phyloP scores from a whole-genome alignment of 2,888 invertebrate genomes.

The Perizoma flavofasciatum region DNA sequence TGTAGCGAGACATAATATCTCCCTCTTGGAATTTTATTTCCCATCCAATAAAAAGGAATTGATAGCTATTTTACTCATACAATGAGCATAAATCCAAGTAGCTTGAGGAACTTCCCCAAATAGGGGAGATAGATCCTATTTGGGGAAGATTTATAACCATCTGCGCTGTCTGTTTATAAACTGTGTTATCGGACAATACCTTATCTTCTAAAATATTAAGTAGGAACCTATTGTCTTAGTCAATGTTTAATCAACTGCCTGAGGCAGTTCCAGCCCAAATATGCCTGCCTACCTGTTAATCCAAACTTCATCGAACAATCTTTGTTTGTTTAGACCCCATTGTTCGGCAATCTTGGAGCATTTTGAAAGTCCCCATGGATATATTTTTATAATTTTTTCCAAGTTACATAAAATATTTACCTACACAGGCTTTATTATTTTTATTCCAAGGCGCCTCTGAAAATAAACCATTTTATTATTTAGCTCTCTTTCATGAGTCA shows the following conservation, averaged over 20 bases:
- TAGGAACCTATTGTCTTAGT: too few relatives aligned
- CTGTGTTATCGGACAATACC: neutral
- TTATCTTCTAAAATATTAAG: too few relatives aligned
- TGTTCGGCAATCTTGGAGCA: slow-evolving; percentile 7
- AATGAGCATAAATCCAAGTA: slow-evolving; percentile 30
- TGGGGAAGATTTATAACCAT: slow-evolving; percentile 25
- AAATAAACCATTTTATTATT: slow-evolving; percentile 3
- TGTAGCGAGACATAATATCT: slow-evolving; percentile 9
- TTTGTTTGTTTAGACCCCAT: slow-evolving; percentile 12
- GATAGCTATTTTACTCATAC: slow-evolving; percentile 34
- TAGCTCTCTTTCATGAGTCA: too few relatives aligned
- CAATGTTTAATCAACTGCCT: too few relatives aligned
- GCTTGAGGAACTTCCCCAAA: slow-evolving; percentile 17
- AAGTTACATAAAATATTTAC: slow-evolving; percentile 3
- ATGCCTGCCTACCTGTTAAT: too few relatives aligned
- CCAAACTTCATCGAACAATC: slow-evolving; percentile 7
- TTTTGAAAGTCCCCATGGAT: neutral
- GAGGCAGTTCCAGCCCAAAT: too few relatives aligned
- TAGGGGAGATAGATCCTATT: slow-evolving; percentile 8
- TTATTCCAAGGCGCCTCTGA: neutral
- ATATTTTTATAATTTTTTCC: slow-evolving; percentile 2
- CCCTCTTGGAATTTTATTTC: slow-evolving; percentile 23
- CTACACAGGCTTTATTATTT: neutral
- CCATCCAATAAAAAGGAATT: slow-evolving; percentile 34
- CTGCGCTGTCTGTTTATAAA: slow-evolving; percentile 16